Evolutionary conservation across 1,140 invertebrate species (phyloP), one percentile per base, ranked within the genome.

Genomic region (Bombus consobrinus): DNA sequence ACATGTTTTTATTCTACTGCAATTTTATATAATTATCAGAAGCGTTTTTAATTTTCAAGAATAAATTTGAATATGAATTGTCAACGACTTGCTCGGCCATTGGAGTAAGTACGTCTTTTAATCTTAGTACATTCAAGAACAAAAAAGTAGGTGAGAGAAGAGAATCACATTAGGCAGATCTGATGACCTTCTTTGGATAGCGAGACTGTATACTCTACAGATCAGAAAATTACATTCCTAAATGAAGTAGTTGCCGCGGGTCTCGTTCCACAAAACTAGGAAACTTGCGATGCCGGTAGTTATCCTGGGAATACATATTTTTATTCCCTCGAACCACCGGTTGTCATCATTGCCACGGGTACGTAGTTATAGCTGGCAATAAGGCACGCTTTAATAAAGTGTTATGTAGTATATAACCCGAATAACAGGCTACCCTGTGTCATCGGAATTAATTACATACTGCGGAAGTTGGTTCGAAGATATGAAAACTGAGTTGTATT

Each of bases 251-350:
- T 25, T 22, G 32, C 22, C 66, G 28, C 34, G 77, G 57, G 32
- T 66, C 68, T 80, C 83, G 57, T 80, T 85, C 39, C 69, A 34
- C n/a, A 28, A 73, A 80, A 85, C 39, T 69, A 22, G 47, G 34
- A 80, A 80, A 85, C 32, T 69, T 12, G 64, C 22, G 10, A 34
- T 32, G 43, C 13, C 32, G 1, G 13, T 41, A 39, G 74, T 78
- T 59, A 78, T 83, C 82, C 28, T 28, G 62, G 47, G 37, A 57
- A 59, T 78, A 77, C 66, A 75, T 62, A 76, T 83, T 83, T 78
- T 68, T 78, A 83, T 78, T 37, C 34, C 22, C 18, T 41, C 15
- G 53, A 69, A 68, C 28, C 62, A 41, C 34, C n/a, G 43, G 41
- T 37, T 83, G 28, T 18, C 41, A 13, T 13, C 18, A 37, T 73